Evolutionary conservation across 2,113 vertebrate genomes (phyloP).

Genomic region (Pygathrix nemaeus): DNA sequence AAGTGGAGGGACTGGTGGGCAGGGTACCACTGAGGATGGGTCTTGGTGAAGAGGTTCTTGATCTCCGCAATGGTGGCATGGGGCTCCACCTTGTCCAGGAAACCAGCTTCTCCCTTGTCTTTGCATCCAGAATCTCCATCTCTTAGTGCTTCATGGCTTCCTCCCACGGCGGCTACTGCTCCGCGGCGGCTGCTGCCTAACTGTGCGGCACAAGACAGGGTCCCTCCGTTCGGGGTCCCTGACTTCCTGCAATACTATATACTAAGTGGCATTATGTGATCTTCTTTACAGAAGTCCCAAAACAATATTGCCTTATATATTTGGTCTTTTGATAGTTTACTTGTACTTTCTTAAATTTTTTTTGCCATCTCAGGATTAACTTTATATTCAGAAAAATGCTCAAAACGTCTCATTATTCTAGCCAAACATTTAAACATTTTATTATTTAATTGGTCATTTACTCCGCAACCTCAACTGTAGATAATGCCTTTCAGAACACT

Average conservation of each 20-base stretch:
- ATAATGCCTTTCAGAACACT: neutral
- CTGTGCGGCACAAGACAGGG: no score
- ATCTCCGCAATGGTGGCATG: conserved; percentile 95
- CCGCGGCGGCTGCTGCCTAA: no score
- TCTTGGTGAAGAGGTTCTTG: conserved; percentile 95
- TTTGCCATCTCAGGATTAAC: neutral
- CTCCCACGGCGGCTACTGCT: no score
- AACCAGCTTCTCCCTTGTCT: conserved; percentile 96
- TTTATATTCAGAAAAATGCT: neutral
- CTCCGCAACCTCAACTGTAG: neutral
- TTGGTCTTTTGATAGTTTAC: neutral
- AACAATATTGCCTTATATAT: neutral
- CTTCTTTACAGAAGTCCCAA: neutral
- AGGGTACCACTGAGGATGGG: conserved; percentile 95
- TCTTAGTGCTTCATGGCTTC: conserved; percentile 71
- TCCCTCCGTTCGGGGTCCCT: no score
- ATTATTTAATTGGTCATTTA: neutral
- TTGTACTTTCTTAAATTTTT: neutral
- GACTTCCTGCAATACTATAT: no score
- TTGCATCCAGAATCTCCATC: conserved; percentile 98
- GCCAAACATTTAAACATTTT: neutral
- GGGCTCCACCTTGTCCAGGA: conserved; percentile 97
- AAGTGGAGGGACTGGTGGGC: conserved; percentile 94
- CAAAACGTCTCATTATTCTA: neutral
- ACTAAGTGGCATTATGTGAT: neutral